Evolutionary conservation across 2,888 invertebrate genomes (phyloP).

Genomic region (Diadromus collaris): DNA sequence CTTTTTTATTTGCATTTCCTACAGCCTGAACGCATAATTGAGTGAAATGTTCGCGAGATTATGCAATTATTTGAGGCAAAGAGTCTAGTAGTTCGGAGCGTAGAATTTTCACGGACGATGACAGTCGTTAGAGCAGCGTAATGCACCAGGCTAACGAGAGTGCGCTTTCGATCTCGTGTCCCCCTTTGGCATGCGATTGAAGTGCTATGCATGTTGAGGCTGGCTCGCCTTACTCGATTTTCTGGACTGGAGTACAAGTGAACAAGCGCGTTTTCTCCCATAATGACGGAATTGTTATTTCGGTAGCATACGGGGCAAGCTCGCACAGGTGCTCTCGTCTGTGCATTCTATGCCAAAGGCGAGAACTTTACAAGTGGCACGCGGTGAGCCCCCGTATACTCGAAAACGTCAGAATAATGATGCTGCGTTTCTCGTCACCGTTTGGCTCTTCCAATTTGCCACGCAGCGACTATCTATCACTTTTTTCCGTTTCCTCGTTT

Average conservation of each 20-base stretch:
- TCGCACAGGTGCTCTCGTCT: neutral
- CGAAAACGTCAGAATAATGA: conserved; percentile 41
- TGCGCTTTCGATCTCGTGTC: conserved; percentile 14
- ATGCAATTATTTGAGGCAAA: neutral
- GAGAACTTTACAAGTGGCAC: conserved; percentile 22
- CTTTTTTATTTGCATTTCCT: neutral
- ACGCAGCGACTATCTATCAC: neutral
- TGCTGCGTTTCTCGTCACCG: neutral
- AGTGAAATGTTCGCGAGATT: neutral
- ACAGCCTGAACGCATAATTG: conserved; percentile 19
- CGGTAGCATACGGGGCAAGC: neutral
- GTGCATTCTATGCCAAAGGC: neutral
- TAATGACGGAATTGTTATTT: conserved; percentile 19
- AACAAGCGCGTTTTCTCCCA: conserved; percentile 18
- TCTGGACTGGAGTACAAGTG: conserved; percentile 1
- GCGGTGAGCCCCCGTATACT: conserved; percentile 7
- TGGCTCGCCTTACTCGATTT: conserved; percentile 8
- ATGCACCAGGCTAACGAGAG: conserved; percentile 50
- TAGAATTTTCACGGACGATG: conserved; percentile 26
- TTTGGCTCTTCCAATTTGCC: neutral
- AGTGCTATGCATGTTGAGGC: neutral
- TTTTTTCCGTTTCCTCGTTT: conserved; percentile 3
- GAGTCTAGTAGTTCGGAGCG: neutral
- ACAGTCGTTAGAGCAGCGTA: conserved; percentile 48
- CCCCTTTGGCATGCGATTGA: conserved; percentile 10